A percentile compares a stretch with the other conserved stretches of the same genome.
phyloP scores from a whole-genome alignment of 1,140 invertebrate species.

The Nasonia vitripennis region DNA sequence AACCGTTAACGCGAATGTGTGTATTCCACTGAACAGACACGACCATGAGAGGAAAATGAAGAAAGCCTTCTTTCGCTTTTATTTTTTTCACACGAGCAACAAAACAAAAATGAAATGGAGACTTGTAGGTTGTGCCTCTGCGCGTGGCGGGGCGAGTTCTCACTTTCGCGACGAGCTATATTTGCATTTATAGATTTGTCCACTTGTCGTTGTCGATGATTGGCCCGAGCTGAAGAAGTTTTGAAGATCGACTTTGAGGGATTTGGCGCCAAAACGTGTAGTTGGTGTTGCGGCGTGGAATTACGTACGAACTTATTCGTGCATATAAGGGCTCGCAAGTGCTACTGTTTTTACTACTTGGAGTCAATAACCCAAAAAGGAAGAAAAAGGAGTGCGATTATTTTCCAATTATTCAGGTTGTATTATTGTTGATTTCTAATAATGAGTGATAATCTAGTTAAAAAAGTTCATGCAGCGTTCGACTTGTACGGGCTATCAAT shows the following conservation, averaged over 20 bases:
- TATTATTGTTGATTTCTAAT: background rate
- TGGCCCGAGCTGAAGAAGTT: too few relatives aligned
- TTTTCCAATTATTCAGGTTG: background rate
- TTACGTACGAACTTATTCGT: too few relatives aligned
- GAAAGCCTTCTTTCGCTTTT: background rate
- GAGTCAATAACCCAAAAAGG: too few relatives aligned
- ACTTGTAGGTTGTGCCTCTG: background rate
- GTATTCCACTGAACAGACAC: background rate
- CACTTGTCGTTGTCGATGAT: too few relatives aligned
- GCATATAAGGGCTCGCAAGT: too few relatives aligned
- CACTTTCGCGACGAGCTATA: background rate
- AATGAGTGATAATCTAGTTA: slow-evolving; percentile 51
- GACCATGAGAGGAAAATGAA: background rate
- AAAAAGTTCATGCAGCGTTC: slow-evolving; percentile 73
- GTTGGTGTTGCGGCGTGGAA: too few relatives aligned
- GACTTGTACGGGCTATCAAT: slow-evolving; percentile 75
- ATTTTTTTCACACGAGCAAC: background rate
- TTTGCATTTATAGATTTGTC: too few relatives aligned
- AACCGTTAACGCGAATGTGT: too few relatives aligned
- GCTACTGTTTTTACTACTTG: too few relatives aligned
- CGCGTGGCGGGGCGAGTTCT: background rate
- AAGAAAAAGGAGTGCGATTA: too few relatives aligned
- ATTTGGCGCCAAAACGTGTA: too few relatives aligned
- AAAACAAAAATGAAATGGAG: background rate
- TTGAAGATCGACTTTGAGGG: too few relatives aligned